Percentiles rank a stretch among this genome's conserved stretches.
Conservation (phyloP, 2,113 vertebrate genomes). For the Probosciger aterrimus region DNA sequence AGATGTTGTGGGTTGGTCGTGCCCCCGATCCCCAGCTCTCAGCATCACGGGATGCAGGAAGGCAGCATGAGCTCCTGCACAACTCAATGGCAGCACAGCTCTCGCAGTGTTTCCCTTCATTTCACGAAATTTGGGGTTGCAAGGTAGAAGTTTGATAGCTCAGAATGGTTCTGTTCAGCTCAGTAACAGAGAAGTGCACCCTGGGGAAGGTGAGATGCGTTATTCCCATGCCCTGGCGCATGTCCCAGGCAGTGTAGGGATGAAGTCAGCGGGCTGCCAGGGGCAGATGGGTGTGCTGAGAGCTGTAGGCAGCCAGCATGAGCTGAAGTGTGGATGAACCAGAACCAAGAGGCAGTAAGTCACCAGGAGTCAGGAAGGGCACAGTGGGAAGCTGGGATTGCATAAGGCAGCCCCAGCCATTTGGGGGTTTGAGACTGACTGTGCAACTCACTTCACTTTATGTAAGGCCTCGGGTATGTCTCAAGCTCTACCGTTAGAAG, state of each 20-base stretch:
- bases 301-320: not conserved
- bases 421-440: not conserved
- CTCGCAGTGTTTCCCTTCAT: not conserved
- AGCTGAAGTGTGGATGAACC: slow-evolving; percentile 4
- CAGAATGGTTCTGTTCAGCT: not conserved
- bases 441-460: not conserved
- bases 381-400: slow-evolving; percentile 31
- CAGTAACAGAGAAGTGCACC: not conserved
- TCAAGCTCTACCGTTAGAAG: not conserved
- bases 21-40: not conserved
- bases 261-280: slow-evolving; percentile 8
- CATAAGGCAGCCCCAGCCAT: not conserved
- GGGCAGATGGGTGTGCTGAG: slow-evolving; percentile 42
- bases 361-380: slow-evolving; percentile 27
- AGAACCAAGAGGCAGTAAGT: slow-evolving; percentile 20
- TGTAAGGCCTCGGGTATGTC: not conserved
- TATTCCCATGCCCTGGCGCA: not conserved
- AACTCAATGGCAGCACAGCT: not conserved
- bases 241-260: not conserved
- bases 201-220: not conserved
- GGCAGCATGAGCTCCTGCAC: not conserved
- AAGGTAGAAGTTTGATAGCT: not conserved
- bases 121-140: not conserved
- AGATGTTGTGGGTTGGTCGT: fast-evolving
- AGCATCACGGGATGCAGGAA: not conserved